phyloP scores from a whole-genome alignment of 2,888 invertebrate genomes.

The Apodemia hepburni region DNA sequence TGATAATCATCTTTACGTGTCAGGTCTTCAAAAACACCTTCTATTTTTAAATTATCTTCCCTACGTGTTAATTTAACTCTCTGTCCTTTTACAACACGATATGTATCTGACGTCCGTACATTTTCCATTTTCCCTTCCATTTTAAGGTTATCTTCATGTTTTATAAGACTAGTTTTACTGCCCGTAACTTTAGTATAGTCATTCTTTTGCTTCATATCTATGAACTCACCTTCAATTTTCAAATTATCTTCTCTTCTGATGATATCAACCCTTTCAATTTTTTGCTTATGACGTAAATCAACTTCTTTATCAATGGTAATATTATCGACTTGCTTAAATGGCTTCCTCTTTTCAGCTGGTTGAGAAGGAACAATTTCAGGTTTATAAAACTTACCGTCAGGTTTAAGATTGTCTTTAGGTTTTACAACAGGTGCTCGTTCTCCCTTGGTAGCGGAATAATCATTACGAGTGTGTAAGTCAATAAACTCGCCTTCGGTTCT shows the following conservation, averaged over 20 bases:
- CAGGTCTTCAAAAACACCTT: conserved; percentile 82
- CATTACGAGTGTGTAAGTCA: conserved; percentile 69
- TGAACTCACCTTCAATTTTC: conserved; percentile 81
- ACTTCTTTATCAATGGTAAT: conserved; percentile 73
- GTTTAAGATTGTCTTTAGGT: conserved; percentile 83
- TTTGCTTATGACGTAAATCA: conserved; percentile 53
- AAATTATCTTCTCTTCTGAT: conserved; percentile 82
- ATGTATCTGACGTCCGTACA: conserved; percentile 73
- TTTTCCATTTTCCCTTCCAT: conserved; percentile 82
- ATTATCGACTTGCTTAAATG: conserved; percentile 80
- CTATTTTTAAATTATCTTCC: conserved; percentile 82
- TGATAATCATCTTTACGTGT: conserved; percentile 80
- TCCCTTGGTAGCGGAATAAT: conserved; percentile 76
- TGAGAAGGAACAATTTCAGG: conserved; percentile 71
- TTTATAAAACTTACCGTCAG: conserved; percentile 79
- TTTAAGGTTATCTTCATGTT: conserved; percentile 83
- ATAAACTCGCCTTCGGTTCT: conserved; percentile 78
- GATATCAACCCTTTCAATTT: conserved; percentile 80
- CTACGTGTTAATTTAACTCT: conserved; percentile 74
- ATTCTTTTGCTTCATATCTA: conserved; percentile 76
- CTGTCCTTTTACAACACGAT: conserved; percentile 76
- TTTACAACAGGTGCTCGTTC: conserved; percentile 81
- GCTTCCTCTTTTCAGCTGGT: conserved; percentile 78
- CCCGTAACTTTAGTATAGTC: conserved; percentile 74
- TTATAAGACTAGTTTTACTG: conserved; percentile 73